Evolutionary conservation across 2,113 vertebrate species (phyloP), one percentile per base, ranked within the genome.

Genomic region (Bubo blakistoni): DNA sequence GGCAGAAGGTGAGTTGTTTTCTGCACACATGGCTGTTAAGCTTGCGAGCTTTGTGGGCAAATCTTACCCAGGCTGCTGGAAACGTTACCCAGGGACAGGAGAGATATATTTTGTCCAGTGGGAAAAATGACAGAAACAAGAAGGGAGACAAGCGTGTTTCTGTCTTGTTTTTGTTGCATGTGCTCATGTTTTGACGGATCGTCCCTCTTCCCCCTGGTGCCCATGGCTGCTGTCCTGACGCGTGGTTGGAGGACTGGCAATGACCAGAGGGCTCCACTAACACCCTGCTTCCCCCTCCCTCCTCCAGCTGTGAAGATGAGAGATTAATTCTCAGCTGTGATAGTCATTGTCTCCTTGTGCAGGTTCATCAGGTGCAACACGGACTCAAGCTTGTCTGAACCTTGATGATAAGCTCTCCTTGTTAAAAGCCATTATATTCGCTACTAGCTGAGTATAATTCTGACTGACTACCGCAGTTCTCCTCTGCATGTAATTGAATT

Each of bases 371-470:
- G 96, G 91, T 96, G 92, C 87, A 83, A 57, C 87, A 74, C 2
- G 1, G 89, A 91, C 77, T 71, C 90, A n/a, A 34, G 94, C 96
- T 96, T 81, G 94, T 97, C 97, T 98, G 97, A 98, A 85, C 84
- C 94, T 91, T 62, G 95, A 91, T 97, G 98, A 98, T 97, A 98
- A 98, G 97, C 91, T 95, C 95, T 97, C 80, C 96, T 97, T 96
- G 95, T 95, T 95, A 97, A 96, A 97, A 95, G 90, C 86, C 71
- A 96, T 98, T 97, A 94, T 86, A 54, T 88, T 95, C 21, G 54
- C 95, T 86, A 71, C 86, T 52, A 81, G 94, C 96, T 86, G 96
- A 96, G 88, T 83, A 79, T 87, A 94, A 95, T 97, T 97, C 96
- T 92, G 74, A 95, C 95, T 63, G 81, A 94, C 97, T 96, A 92